Evolutionary conservation across 2,113 vertebrate genomes (phyloP), one percentile per base, ranked within the genome.

Genomic region (Siniperca chuatsi): DNA sequence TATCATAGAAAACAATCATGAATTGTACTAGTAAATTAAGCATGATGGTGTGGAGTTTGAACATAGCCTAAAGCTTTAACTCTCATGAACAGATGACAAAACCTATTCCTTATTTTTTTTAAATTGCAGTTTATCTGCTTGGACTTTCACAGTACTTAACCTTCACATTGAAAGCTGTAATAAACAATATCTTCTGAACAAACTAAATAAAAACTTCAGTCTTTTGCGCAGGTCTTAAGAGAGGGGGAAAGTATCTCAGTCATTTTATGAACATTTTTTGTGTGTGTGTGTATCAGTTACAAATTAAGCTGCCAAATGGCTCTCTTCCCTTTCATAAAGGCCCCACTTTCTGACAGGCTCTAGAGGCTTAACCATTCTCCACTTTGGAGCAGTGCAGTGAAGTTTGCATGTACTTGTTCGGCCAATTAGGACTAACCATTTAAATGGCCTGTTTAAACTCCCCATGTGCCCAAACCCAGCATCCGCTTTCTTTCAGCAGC

Each of bases 361-460:
- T 23, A 18, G n/a, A 54, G 79, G 67, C 20, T 77, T 68, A 72
- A 68, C 42, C 48, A 23, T 64, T 37, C 52, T 70, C 57, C 57
- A 54, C 57, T 33, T 48, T 10, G 8, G 65, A 42, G 9, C 70
- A 40, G 3, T 0, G n/a, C 50, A 29, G 25, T 20, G 42, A 79
- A 58, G 75, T 78, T 81, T 64, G 15, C 67, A 64, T 69, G 66
- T 61, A 48, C 20, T 75, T 61, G 67, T 77, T 79, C 20, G 4
- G 74, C 82, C 73, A 87, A 83, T 85, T 82, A 83, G 35, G 54
- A 48, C 8, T 61, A 37, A 25, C 33, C 57, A 16, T 78, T 71
- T 69, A 65, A 78, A 57, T 33, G 67, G n/a, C 35, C 35, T 61
- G 37, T 67, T 74, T 58, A 48, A 84, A 37, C 67, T 44, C 42